Base-by-base conservation (phyloP, 2,888 invertebrate species). In the Bombylius major region DNA sequence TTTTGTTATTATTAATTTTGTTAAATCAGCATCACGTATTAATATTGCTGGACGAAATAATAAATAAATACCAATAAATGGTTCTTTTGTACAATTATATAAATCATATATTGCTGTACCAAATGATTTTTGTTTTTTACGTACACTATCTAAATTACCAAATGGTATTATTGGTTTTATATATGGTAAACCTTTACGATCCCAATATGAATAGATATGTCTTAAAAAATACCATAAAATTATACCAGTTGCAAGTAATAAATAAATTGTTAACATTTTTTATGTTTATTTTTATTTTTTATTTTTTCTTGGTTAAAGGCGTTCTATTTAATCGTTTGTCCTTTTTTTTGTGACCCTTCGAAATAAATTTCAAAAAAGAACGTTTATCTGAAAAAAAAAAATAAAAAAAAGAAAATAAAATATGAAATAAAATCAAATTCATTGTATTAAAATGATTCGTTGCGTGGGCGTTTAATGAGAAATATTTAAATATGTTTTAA, bases 141-240 rank as follows among this genome's bases (percentile, higher is more conserved):
- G 74, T 8, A 83, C 79, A 33, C 76, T 71, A 45, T 72, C 72
- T 61, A 84, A 71, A 58, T 82, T 79, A 0, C 86, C 86, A 62
- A 82, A 83, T 0, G 83, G 81, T 59, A 84, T 79, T n/a, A 66
- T 66, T 0, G 82, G 79, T n/a, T 74, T 67, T 1, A 81, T 77
- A 42, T 78, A 78, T 0, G 73, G 70, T 7, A 86, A 78, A 11
- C 79, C 79, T 63, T 72, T 76, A 52, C 75, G 76, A 45, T 76
- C 70, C 86, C 86, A 86, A 64, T 82, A 66, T 3, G 63, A 65
- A 12, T 69, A 73, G 14, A 58, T 39, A 54, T 57, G 56, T 42
- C 62, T 62, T 5, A 69, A 23, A 46, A 58, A 56, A 1, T 60
- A 13, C 50, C 47, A 56, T 42, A 47, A 4, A 12, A 52, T 36